A percentile compares a stretch with the other conserved stretches of the same genome.
These are phyloP conservation scores for Phaethornis superciliosus DNA, from an alignment of 2,113 vertebrate genomes.

Conservation along the genomic window DNA sequence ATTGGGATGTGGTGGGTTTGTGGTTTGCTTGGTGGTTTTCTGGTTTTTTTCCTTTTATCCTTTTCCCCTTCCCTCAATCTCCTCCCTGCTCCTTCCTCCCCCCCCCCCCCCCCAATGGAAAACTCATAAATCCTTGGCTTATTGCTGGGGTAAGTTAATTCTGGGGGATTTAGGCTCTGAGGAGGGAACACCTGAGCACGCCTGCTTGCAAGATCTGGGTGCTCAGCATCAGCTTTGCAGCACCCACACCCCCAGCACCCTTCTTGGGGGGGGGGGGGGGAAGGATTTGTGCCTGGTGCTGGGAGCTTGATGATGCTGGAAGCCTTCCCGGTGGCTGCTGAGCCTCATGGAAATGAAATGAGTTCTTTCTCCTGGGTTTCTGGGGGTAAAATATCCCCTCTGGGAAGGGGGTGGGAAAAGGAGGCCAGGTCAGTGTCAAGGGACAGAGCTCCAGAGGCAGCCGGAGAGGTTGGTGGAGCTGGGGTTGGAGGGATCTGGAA, in stretches of 20 bases:
- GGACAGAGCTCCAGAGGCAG: background rate
- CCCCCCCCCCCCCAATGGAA: background rate
- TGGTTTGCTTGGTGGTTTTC: too few species aligned
- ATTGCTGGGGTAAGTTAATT: background rate
- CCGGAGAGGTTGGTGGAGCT: background rate
- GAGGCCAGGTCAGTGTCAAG: background rate
- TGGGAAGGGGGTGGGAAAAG: background rate
- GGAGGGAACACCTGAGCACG: background rate
- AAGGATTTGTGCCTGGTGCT: background rate
- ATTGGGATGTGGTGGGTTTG: background rate
- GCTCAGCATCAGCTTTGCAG: background rate
- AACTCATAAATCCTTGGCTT: background rate
- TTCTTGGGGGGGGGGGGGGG: fast-evolving
- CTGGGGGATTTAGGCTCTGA: background rate
- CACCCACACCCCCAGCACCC: background rate
- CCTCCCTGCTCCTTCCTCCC: background rate
- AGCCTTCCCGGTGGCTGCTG: background rate
- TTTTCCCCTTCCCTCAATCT: background rate
- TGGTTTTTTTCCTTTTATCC: too few species aligned
- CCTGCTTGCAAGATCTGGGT: fast-evolving
- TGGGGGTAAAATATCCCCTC: background rate
- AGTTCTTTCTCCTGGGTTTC: background rate
- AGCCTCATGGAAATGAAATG: background rate
- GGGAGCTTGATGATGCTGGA: background rate
- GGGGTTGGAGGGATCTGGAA: background rate